A percentile compares a stretch with the other conserved stretches of the same genome.
These are phyloP conservation scores for Pedionomus torquatus DNA, from an alignment of 2,113 vertebrate genomes.

Conservation along the genomic window DNA sequence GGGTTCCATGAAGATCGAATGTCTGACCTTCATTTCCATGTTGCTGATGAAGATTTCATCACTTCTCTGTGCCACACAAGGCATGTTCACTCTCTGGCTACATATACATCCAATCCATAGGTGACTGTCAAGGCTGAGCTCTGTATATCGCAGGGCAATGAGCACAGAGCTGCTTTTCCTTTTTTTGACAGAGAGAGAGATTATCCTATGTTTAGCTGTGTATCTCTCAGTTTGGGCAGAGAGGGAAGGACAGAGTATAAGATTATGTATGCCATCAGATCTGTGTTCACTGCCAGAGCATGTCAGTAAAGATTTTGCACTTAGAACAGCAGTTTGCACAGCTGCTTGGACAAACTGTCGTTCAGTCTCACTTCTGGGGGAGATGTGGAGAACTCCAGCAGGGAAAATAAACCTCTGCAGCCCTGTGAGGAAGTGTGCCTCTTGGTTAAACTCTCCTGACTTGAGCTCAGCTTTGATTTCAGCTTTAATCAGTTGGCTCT, in stretches of 20 bases:
- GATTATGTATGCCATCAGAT: background rate
- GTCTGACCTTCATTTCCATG: background rate
- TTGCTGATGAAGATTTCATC: background rate
- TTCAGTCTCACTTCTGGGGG: background rate
- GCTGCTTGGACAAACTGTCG: background rate
- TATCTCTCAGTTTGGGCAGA: background rate
- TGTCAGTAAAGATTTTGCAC: background rate
- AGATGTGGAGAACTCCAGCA: background rate
- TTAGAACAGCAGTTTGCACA: background rate
- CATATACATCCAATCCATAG: background rate
- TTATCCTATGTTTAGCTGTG: background rate
- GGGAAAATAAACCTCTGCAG: background rate
- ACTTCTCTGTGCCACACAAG: background rate
- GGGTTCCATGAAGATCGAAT: background rate
- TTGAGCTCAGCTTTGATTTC: background rate
- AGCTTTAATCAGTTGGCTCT: background rate
- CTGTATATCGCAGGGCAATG: background rate
- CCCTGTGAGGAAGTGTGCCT: background rate
- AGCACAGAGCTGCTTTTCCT: rapidly evolving
- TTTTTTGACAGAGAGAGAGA: background rate
- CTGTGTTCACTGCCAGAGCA: background rate
- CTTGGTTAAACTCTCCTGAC: background rate
- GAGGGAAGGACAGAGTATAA: background rate
- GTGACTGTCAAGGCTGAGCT: background rate
- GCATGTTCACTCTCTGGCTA: rapidly evolving